These are phyloP conservation scores for Tortrix viridana DNA, from an alignment of 2,888 invertebrate species.

Conservation along the genomic window DNA sequence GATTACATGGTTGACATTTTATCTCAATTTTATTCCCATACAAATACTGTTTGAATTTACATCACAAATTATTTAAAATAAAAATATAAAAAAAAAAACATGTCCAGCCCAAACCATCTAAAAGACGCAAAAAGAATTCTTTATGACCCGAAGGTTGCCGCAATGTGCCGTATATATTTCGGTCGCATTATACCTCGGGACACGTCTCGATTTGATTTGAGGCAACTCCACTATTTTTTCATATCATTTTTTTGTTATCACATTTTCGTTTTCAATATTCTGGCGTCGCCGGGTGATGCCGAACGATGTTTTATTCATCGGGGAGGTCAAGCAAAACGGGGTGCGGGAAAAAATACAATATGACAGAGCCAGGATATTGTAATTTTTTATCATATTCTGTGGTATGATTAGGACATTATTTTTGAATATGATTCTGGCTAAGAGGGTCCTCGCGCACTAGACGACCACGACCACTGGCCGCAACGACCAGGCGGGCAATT, in stretches of 20 bases:
- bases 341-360: conserved; percentile 49
- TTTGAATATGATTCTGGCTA: background rate
- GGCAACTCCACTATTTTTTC: conserved; percentile 29
- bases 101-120: no score
- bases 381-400: conserved; percentile 36
- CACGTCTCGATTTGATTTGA: conserved; percentile 32
- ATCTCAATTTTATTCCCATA: no score
- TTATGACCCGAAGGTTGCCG: background rate
- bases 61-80: no score
- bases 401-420: conserved; percentile 21
- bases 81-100: no score
- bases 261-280: conserved; percentile 46
- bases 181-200: conserved; percentile 16
- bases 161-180: conserved; percentile 1
- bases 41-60: no score
- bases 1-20: no score
- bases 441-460: no score
- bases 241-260: conserved; percentile 37
- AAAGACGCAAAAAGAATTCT: no score
- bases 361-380: conserved; percentile 35
- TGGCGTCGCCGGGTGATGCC: conserved; percentile 42
- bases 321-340: conserved; percentile 48
- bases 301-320: conserved; percentile 58
- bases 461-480: no score
- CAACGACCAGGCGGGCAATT: no score